Conservation (phyloP, 2,888 invertebrate species). For the Pyrrhosoma nymphula region DNA sequence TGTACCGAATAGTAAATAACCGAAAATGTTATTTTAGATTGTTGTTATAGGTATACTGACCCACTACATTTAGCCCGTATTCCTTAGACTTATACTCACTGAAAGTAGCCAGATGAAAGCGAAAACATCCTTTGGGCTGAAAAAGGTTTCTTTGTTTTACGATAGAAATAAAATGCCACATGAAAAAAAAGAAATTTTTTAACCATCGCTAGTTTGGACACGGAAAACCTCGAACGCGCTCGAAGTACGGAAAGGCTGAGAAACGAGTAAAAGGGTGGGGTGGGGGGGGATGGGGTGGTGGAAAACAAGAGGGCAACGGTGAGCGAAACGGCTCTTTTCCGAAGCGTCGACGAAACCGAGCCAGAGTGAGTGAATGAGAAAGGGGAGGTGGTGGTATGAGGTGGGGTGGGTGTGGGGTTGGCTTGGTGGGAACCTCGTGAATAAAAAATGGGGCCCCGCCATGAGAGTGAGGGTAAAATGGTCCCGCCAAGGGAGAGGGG, state of each 20-base stretch:
- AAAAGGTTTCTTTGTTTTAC: no score
- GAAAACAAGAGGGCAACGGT: slow-evolving; percentile 21
- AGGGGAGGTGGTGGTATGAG: neutral
- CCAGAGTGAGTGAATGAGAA: neutral
- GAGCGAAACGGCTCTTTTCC: slow-evolving; percentile 25
- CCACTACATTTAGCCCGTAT: no score
- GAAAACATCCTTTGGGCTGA: no score
- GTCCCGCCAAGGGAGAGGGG: neutral
- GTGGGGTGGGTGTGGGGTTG: neutral
- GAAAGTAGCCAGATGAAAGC: no score
- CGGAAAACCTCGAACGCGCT: neutral
- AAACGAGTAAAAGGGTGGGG: neutral
- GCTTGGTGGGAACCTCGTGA: neutral
- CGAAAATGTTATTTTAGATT: no score
- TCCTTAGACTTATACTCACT: no score
- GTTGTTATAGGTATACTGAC: no score
- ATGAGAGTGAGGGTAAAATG: neutral
- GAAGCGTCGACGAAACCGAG: slow-evolving; percentile 8
- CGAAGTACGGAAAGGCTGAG: neutral
- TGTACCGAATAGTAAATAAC: no score
- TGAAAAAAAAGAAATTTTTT: no score
- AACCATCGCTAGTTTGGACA: neutral
- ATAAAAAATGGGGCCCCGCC: slow-evolving; percentile 20
- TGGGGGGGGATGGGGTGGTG: neutral
- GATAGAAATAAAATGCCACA: no score